Percentiles rank a stretch among this genome's conserved stretches.
Evolutionary conservation across 2,113 vertebrate genomes (phyloP).

Genomic region (Sturnus vulgaris): DNA sequence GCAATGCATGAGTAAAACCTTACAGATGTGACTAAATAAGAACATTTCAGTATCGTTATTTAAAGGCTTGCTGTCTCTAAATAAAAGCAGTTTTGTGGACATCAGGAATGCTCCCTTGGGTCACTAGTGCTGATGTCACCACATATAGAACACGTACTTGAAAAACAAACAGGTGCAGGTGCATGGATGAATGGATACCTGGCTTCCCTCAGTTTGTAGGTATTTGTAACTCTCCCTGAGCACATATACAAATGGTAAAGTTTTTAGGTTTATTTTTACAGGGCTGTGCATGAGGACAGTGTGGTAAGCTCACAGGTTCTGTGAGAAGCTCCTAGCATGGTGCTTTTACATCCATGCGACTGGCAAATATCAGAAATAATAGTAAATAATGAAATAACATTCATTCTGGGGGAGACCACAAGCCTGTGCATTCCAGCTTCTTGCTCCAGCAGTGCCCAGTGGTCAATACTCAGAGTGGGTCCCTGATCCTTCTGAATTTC

Average conservation of each 20-base stretch:
- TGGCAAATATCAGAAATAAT: not conserved
- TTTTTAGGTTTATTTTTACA: not conserved
- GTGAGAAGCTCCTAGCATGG: not conserved
- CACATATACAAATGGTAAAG: not conserved
- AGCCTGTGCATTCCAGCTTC: not conserved
- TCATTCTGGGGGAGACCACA: not conserved
- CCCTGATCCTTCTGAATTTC: not conserved
- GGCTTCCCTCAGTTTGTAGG: not conserved
- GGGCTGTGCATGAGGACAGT: not conserved
- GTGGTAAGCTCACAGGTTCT: not conserved
- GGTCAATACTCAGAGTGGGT: not conserved
- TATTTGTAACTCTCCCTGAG: not conserved
- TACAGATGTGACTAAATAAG: constrained; percentile 16
- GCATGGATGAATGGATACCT: not conserved
- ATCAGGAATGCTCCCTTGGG: not conserved
- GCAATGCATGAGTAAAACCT: constrained; percentile 35
- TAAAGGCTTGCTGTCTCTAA: not conserved
- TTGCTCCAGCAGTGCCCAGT: not conserved
- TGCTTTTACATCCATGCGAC: not conserved
- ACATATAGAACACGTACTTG: not conserved
- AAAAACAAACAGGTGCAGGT: not conserved
- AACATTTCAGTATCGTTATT: not conserved
- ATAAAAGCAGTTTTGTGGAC: not conserved
- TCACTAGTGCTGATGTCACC: not conserved
- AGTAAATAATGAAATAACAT: not conserved